phyloP scores from a whole-genome alignment of 2,797 vertebrate species.

The Hemitrygon akajei region DNA sequence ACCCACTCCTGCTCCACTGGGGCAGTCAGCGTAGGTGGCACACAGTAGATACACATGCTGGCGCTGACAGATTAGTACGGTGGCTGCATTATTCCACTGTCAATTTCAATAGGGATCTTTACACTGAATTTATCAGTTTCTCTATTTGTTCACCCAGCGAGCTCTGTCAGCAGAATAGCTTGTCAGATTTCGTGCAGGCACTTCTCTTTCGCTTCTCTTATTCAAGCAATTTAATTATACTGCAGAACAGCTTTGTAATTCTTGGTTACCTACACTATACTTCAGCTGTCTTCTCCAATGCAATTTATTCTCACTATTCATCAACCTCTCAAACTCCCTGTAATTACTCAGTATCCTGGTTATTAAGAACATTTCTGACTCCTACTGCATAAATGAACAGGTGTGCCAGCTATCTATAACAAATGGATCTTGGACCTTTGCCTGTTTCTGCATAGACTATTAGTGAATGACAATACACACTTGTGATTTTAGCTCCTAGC shows the following conservation, averaged over 20 bases:
- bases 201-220: neutral
- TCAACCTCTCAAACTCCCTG: constrained; percentile 28
- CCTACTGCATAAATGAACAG: neutral
- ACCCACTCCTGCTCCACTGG: neutral
- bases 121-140: neutral
- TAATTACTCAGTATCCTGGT: neutral
- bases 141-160: neutral
- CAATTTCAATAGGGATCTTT: neutral
- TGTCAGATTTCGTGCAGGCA: neutral
- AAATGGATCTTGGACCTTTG: neutral
- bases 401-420: neutral
- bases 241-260: neutral
- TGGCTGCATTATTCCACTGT: neutral
- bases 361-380: neutral
- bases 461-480: neutral
- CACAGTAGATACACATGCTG: neutral
- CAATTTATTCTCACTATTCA: neutral
- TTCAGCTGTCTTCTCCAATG: constrained; percentile 28
- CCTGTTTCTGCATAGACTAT: neutral
- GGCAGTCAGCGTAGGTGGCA: neutral
- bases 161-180: constrained; percentile 4
- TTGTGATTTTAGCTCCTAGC: neutral
- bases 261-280: neutral
- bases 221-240: constrained; percentile 3
- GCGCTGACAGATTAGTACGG: neutral